Conservation (phyloP, 2,113 vertebrate species). For the Ceyx melanurus region DNA sequence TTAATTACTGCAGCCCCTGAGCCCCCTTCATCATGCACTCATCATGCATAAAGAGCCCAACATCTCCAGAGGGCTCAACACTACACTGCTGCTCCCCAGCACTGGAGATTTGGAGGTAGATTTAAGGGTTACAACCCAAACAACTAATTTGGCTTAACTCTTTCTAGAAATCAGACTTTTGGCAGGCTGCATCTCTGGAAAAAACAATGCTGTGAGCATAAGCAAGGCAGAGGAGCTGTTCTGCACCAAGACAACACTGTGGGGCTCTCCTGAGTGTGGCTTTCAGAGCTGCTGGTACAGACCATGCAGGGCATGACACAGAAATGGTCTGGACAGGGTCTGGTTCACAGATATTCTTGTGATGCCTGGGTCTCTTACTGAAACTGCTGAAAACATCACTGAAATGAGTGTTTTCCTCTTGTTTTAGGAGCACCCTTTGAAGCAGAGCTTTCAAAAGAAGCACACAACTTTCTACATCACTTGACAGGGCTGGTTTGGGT, state of each 20-base stretch:
- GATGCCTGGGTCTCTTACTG: neutral
- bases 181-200: neutral
- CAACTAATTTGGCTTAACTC: constrained; percentile 32
- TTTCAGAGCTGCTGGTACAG: neutral
- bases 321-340: neutral
- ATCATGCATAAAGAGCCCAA: neutral
- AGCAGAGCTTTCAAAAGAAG: neutral
- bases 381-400: neutral
- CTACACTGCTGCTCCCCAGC: neutral
- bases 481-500: neutral
- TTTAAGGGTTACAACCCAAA: constrained; percentile 35
- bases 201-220: neutral
- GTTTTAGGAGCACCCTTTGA: neutral
- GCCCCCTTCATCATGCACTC: neutral
- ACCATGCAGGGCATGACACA: no score
- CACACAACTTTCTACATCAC: neutral
- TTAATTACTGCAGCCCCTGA: neutral
- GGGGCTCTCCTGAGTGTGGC: neutral
- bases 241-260: neutral
- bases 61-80: neutral
- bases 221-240: neutral
- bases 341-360: neutral
- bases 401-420: neutral
- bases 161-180: constrained; percentile 14
- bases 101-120: neutral